phyloP scores from a whole-genome alignment of 64 coral and sea anemone species.

The Dendronephthya gigantea region DNA sequence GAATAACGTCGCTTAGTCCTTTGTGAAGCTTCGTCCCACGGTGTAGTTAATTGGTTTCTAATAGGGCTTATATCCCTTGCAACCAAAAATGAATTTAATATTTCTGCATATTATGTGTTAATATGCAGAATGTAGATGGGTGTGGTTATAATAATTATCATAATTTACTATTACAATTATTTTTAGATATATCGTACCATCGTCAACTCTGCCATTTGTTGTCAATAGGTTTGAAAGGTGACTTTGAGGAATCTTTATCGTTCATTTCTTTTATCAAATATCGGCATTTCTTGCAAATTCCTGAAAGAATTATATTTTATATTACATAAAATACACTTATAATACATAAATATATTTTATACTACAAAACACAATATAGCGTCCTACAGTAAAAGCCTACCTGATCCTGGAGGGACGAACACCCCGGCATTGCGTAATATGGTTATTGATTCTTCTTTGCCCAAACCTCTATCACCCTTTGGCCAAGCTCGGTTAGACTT shows the following conservation, averaged over 20 bases:
- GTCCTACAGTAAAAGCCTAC: not conserved
- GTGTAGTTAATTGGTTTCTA: not conserved
- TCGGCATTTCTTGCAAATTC: not conserved
- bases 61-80: not conserved
- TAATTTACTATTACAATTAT: no score
- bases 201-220: not conserved
- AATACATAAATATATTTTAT: not conserved
- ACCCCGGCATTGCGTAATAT: not conserved
- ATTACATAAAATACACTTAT: not conserved
- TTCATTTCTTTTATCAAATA: not conserved
- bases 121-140: not conserved
- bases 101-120: not conserved
- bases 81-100: not conserved
- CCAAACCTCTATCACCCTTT: not conserved
- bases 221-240: not conserved
- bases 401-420: not conserved
- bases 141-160: not conserved
- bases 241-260: not conserved
- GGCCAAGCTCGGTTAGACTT: not conserved
- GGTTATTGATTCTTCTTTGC: not conserved
- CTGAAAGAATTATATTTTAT: no score
- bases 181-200: no score
- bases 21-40: not conserved
- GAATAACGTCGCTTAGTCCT: constrained; percentile 27
- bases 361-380: not conserved